Percentiles rank a stretch among this genome's conserved stretches.
phyloP scores from a whole-genome alignment of 1,140 invertebrate genomes.

The Sinella curviseta region DNA sequence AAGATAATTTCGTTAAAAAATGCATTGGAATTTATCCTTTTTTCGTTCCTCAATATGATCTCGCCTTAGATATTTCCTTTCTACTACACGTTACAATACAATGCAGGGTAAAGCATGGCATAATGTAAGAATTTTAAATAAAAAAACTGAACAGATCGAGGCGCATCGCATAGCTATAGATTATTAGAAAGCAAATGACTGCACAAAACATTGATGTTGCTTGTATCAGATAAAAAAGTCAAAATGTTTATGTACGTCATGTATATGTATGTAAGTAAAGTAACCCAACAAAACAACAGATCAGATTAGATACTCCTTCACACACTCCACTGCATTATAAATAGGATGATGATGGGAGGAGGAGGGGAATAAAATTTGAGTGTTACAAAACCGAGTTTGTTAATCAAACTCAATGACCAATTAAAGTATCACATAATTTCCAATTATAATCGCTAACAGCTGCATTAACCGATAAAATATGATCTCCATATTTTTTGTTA shows the following conservation, averaged over 20 bases:
- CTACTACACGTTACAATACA: neutral
- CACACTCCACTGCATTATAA: neutral
- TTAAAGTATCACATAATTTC: slow-evolving; percentile 26
- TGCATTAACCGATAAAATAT: slow-evolving; percentile 24
- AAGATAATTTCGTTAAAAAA: slow-evolving; percentile 20
- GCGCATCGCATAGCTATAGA: too few relatives aligned
- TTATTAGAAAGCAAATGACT: too few relatives aligned
- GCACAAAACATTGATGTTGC: neutral
- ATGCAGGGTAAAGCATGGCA: neutral
- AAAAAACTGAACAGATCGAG: too few relatives aligned
- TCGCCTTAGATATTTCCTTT: neutral
- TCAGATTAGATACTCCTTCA: too few relatives aligned
- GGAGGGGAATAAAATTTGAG: too few relatives aligned
- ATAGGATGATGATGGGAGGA: too few relatives aligned
- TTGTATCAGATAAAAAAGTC: neutral
- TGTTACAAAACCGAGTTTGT: neutral
- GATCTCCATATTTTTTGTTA: slow-evolving; percentile 9
- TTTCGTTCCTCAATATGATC: neutral
- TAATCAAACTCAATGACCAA: slow-evolving; percentile 25
- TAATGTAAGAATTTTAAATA: neutral
- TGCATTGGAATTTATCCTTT: slow-evolving; percentile 29
- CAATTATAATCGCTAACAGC: slow-evolving; percentile 20
- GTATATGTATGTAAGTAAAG: too few relatives aligned
- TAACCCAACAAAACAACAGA: too few relatives aligned
- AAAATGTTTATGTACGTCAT: neutral